Evolutionary conservation across 2,888 invertebrate species (phyloP).

Genomic region (Dexiosoma caninum): DNA sequence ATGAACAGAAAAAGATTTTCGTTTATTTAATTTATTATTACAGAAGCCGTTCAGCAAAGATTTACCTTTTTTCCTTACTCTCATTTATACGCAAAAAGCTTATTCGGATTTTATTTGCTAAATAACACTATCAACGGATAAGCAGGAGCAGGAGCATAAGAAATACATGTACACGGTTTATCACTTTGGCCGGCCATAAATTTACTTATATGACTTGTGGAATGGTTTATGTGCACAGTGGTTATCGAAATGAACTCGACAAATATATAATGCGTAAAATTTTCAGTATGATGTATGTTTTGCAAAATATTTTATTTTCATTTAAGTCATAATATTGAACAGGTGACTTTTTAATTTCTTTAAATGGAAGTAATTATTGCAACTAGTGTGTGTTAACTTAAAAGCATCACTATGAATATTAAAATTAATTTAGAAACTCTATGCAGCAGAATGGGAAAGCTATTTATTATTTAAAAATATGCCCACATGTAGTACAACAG

Average conservation of each 20-base stretch:
- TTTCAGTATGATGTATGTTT: too few species aligned
- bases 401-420: too few species aligned
- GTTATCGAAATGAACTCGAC: not conserved
- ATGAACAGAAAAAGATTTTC: slow-evolving; percentile 7
- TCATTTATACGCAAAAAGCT: slow-evolving; percentile 31
- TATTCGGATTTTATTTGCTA: slow-evolving; percentile 49
- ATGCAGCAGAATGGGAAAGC: too few species aligned
- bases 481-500: too few species aligned
- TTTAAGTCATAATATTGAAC: too few species aligned
- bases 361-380: too few species aligned
- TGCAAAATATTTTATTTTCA: too few species aligned
- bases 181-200: slow-evolving; percentile 52
- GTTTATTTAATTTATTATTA: slow-evolving; percentile 27
- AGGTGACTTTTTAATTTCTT: too few species aligned
- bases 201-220: slow-evolving; percentile 24
- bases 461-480: too few species aligned
- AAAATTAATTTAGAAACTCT: too few species aligned
- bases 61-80: slow-evolving; percentile 26
- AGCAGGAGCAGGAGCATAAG: slow-evolving; percentile 3
- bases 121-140: slow-evolving; percentile 42
- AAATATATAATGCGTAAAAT: too few species aligned
- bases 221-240: slow-evolving; percentile 26
- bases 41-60: slow-evolving; percentile 47
- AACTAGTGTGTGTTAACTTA: too few species aligned
- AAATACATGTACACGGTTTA: slow-evolving; percentile 57